Base-by-base conservation (phyloP, 2,888 invertebrate genomes). In the Reticulitermes lucifugus region DNA sequence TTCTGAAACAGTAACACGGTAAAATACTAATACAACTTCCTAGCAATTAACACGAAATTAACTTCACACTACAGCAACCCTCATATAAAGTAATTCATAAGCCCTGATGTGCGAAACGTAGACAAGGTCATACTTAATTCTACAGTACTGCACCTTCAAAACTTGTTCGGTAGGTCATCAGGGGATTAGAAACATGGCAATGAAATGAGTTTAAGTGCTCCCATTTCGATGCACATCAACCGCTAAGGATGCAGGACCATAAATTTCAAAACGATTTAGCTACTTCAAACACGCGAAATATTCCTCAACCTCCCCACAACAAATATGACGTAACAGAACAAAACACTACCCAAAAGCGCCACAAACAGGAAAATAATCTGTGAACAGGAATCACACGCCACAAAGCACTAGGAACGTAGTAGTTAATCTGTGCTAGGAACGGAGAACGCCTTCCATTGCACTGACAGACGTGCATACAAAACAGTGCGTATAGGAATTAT, bases 121-220 rank as follows among this genome's bases (percentile, higher is more conserved):
- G 35, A 12, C 75, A 75, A 75, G 46, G 75, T 75, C 43, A 2
- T 43, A 41, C 75, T 75, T 75, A 75, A 75, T 43, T 75, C 43
- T 75, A 75, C 43, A 43, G 29, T 25, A 14, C 41, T 51, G 22
- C 77, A n/a, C 51, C n/a, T 77, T 46, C 77, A 77, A 51, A 77
- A 77, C 77, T 46, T 77, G 43, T 75, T 75, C 18, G 46, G 18
- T 71, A 29, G 18, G 41, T 77, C 77, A 46, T 9, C 51, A n/a
- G 6, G 51, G 77, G 51, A 21, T 35, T 22, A 35, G 4, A 21
- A 43, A 46, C 12, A n/a, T 65, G 65, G n/a, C 65, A 9, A 12
- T 65, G 65, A 65, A 65, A 65, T 65, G 18, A 5, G 35, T 60
- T 21, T 21, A 60, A 6, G 1, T 60, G 60, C 12, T 6, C 21